A percentile compares a stretch with the other conserved stretches of the same genome.
These are phyloP conservation scores for Heliconius ethilla DNA, from an alignment of 2,888 invertebrate genomes.

Conservation along the genomic window DNA sequence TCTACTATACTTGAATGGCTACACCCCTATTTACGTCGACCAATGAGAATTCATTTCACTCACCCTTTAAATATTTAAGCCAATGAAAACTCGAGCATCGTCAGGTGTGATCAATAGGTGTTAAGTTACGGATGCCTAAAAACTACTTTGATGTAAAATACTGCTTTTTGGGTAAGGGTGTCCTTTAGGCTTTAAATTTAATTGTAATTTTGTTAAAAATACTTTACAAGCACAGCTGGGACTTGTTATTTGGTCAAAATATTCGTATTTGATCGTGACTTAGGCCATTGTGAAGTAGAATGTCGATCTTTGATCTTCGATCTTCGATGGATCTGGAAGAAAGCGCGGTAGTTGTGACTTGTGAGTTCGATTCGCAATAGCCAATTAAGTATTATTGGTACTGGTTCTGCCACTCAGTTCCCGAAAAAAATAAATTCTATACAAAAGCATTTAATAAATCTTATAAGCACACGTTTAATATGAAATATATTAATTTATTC, in stretches of 20 bases:
- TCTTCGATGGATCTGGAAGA: no score
- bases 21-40: conserved; percentile 61
- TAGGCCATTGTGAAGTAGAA: neutral
- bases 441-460: no score
- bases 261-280: neutral
- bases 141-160: conserved; percentile 33
- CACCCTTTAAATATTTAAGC: conserved; percentile 61
- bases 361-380: neutral
- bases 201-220: neutral
- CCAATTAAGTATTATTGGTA: no score
- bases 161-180: conserved; percentile 16
- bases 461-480: no score
- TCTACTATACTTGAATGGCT: conserved; percentile 16
- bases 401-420: no score
- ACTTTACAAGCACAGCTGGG: no score
- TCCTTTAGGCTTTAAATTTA: conserved; percentile 8
- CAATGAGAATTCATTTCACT: conserved; percentile 57
- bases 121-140: conserved; percentile 54
- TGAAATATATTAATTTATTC: no score
- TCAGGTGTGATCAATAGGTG: conserved; percentile 67
- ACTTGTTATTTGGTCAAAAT: neutral
- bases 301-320: no score
- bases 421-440: no score
- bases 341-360: neutral
- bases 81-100: conserved; percentile 54